Percentiles rank a stretch among this genome's conserved stretches.
Conservation (phyloP, 2,113 vertebrate genomes). For the Corapipo altera region DNA sequence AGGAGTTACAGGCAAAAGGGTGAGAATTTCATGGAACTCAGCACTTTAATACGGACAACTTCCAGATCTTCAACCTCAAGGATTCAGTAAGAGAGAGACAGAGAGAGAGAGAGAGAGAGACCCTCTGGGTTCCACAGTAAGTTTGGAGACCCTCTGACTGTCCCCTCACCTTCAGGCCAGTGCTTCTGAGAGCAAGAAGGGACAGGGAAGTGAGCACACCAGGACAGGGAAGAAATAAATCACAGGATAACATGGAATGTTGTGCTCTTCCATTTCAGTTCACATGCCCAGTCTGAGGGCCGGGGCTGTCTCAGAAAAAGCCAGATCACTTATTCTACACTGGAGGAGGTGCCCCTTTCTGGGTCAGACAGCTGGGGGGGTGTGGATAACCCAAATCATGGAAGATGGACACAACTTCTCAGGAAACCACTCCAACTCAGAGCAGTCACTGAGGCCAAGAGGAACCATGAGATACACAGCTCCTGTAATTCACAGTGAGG, state of each 20-base stretch:
- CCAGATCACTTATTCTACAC: background rate
- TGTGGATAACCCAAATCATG: no score
- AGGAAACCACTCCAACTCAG: background rate
- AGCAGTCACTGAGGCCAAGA: background rate
- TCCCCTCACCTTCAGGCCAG: background rate
- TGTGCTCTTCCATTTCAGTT: background rate
- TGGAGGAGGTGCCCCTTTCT: background rate
- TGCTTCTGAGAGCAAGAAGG: background rate
- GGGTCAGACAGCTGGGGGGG: background rate
- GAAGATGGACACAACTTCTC: background rate
- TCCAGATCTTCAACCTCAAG: background rate
- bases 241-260: background rate
- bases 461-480: background rate
- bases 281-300: background rate
- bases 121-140: background rate
- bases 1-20: background rate
- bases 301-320: background rate
- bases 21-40: background rate
- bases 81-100: background rate
- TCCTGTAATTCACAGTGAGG: background rate
- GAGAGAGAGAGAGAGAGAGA: background rate
- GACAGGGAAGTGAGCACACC: background rate
- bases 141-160: background rate
- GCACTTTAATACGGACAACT: background rate
- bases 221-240: background rate